These are phyloP conservation scores for Tetraneura akinire DNA, from an alignment of 1,140 invertebrate genomes.

Conservation along the genomic window DNA sequence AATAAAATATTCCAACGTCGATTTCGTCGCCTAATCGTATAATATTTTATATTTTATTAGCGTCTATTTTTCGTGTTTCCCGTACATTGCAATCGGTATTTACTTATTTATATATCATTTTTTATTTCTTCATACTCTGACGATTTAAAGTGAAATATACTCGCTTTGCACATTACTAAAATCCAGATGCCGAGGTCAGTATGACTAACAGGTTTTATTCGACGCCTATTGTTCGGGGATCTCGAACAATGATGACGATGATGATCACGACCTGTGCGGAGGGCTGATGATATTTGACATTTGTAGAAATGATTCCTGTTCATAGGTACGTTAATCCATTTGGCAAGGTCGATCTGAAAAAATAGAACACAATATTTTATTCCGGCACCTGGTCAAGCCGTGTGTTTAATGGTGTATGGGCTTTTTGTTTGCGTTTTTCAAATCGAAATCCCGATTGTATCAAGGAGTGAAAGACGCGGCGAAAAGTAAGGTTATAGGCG, in stretches of 20 bases:
- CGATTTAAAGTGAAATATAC: too few relatives aligned
- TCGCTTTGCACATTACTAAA: neutral
- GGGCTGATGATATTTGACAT: neutral
- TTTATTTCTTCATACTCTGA: too few relatives aligned
- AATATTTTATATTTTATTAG: too few relatives aligned
- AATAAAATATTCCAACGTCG: too few relatives aligned
- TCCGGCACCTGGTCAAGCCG: neutral
- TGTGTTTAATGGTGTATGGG: neutral
- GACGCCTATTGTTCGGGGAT: neutral
- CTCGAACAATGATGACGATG: neutral
- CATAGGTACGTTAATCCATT: too few relatives aligned
- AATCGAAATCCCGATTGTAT: conserved; percentile 13
- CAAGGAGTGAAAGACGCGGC: conserved; percentile 2
- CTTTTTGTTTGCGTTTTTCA: neutral
- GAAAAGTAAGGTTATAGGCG: neutral
- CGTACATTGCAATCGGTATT: too few relatives aligned
- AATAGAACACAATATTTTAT: too few relatives aligned
- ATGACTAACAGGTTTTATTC: neutral
- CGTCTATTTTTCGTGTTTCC: too few relatives aligned
- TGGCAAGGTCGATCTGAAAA: neutral
- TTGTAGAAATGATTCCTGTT: neutral
- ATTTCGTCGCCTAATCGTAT: too few relatives aligned
- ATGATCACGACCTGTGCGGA: neutral
- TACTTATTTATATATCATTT: too few relatives aligned
- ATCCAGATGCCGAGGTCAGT: conserved; percentile 3